Percentiles rank a stretch among this genome's conserved stretches.
phyloP scores from a whole-genome alignment of 2,113 vertebrate genomes.

The Sakesphorus luctuosus region DNA sequence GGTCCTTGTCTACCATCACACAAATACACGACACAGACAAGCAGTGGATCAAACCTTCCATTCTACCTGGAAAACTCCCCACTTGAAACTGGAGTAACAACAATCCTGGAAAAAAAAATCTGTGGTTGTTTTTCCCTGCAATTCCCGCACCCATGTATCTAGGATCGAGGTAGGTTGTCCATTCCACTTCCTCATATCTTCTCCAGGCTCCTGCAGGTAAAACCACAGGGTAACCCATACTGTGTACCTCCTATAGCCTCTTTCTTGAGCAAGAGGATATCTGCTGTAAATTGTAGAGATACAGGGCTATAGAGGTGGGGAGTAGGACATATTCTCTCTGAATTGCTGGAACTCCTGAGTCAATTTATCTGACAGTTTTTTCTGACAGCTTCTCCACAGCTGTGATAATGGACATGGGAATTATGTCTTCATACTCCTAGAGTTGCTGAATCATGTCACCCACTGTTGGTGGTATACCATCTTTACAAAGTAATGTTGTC shows the following conservation, averaged over 20 bases:
- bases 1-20: background rate
- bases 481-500: background rate
- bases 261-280: background rate
- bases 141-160: background rate
- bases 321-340: background rate
- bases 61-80: background rate
- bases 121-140: background rate
- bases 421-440: background rate
- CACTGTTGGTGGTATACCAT: background rate
- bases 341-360: background rate
- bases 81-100: background rate
- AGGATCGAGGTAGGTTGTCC: background rate
- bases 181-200: background rate
- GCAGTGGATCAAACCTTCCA: background rate
- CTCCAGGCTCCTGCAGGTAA: background rate
- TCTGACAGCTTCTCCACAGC: no score
- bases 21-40: rapidly evolving
- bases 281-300: background rate
- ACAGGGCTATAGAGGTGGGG: background rate
- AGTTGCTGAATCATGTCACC: rapidly evolving
- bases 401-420: background rate
- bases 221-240: background rate
- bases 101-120: background rate
- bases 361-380: background rate
- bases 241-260: background rate